A percentile compares a stretch with the other conserved stretches of the same genome.
phyloP scores from a whole-genome alignment of 2,797 vertebrate genomes.

The Linurgus olivaceus region DNA sequence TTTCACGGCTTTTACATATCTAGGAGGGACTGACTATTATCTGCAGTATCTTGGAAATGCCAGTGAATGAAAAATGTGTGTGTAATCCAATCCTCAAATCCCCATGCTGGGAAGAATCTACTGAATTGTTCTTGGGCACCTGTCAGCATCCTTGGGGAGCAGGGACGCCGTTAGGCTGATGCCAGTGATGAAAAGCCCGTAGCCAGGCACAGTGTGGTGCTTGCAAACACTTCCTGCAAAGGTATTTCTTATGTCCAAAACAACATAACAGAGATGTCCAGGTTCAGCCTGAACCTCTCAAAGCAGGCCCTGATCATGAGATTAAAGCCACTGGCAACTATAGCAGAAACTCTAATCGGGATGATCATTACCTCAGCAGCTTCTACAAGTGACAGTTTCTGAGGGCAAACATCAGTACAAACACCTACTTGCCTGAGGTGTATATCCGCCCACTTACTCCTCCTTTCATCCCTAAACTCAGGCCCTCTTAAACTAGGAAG shows the following conservation, averaged over 20 bases:
- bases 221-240: not conserved
- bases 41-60: not conserved
- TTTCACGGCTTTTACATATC: not conserved
- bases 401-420: not conserved
- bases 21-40: not conserved
- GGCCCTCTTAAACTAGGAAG: not conserved
- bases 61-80: not conserved
- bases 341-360: not conserved
- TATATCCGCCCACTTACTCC: not conserved
- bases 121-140: not conserved
- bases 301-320: not conserved
- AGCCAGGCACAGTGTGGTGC: not conserved
- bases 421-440: not conserved
- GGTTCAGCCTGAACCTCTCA: not conserved
- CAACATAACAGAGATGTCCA: not conserved
- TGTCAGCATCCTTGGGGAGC: not conserved
- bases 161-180: not conserved
- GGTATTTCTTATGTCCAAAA: not conserved
- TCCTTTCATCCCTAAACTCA: not conserved
- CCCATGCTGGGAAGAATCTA: not conserved
- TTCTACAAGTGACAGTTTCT: not conserved
- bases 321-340: not conserved
- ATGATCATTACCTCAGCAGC: not conserved
- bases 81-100: not conserved
- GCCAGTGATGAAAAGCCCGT: not conserved